Evolutionary conservation across 2,888 invertebrate genomes (phyloP).

Genomic region (Troides aeacus): DNA sequence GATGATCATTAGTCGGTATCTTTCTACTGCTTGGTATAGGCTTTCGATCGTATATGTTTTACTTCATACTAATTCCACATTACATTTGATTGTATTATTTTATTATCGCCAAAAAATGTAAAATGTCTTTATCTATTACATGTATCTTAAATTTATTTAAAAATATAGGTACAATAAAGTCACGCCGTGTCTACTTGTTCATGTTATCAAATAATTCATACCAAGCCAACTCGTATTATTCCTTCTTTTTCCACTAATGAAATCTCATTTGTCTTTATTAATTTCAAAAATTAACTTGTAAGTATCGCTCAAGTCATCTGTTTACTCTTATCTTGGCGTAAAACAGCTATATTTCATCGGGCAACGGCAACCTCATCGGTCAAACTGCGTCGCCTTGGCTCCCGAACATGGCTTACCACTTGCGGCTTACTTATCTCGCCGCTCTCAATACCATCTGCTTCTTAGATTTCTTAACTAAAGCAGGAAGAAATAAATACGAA

Average conservation of each 20-base stretch:
- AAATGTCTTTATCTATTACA: too few species aligned
- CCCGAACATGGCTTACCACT: slow-evolving; percentile 35
- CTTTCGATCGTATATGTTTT: too few species aligned
- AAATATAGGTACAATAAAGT: background rate
- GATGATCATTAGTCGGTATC: too few species aligned
- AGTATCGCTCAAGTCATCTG: slow-evolving; percentile 15
- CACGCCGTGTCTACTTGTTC: background rate
- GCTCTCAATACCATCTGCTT: slow-evolving; percentile 27
- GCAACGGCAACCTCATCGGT: slow-evolving; percentile 31
- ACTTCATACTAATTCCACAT: too few species aligned
- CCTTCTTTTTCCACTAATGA: background rate
- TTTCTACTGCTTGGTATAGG: too few species aligned
- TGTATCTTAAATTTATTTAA: too few species aligned
- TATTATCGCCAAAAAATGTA: too few species aligned
- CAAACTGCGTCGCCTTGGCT: slow-evolving; percentile 31
- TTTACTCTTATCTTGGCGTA: slow-evolving; percentile 22
- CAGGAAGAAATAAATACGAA: slow-evolving; percentile 22
- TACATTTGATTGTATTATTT: too few species aligned
- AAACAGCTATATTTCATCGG: slow-evolving; percentile 22
- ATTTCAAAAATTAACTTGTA: slow-evolving; percentile 26
- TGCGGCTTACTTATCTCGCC: slow-evolving; percentile 26
- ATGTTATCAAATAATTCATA: background rate
- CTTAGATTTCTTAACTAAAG: slow-evolving; percentile 25
- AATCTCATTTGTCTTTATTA: slow-evolving; percentile 1
- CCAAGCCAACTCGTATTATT: background rate